Conservation (phyloP, 2,797 vertebrate species). For the Acanthiza pusilla region DNA sequence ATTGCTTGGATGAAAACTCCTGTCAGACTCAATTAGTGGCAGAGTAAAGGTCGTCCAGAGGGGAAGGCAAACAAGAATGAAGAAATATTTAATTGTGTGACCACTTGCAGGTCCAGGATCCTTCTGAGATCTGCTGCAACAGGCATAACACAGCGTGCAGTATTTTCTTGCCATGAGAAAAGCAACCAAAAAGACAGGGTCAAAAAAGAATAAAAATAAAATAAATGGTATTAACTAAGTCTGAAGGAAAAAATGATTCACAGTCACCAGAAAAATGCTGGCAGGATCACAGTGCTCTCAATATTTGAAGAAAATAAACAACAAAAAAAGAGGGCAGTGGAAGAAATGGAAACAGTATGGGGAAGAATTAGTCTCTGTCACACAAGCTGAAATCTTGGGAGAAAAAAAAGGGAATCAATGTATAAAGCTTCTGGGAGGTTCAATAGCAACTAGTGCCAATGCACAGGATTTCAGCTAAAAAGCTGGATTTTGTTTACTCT, state of each 20-base stretch:
- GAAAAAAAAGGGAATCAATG: not conserved
- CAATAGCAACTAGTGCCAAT: not conserved
- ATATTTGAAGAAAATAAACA: not conserved
- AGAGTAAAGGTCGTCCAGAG: not conserved
- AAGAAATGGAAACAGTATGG: not conserved
- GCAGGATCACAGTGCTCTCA: not conserved
- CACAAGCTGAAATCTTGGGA: not conserved
- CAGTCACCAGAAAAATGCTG: not conserved
- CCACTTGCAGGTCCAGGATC: not conserved
- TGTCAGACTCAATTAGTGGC: not conserved
- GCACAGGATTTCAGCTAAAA: not conserved
- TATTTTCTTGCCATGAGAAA: not conserved
- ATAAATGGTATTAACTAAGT: not conserved
- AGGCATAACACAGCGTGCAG: not conserved
- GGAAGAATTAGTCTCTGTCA: not conserved
- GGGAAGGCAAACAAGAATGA: not conserved
- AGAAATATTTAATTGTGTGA: not conserved
- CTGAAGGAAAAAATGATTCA: not conserved
- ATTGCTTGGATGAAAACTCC: not conserved
- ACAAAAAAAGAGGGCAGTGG: not conserved
- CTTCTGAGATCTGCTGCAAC: not conserved
- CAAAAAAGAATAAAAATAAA: not conserved
- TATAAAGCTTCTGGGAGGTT: not conserved
- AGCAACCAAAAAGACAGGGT: not conserved
- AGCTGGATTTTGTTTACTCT: not conserved